phyloP scores from a whole-genome alignment of 2,888 invertebrate species.

The Lucinisca nassula region DNA sequence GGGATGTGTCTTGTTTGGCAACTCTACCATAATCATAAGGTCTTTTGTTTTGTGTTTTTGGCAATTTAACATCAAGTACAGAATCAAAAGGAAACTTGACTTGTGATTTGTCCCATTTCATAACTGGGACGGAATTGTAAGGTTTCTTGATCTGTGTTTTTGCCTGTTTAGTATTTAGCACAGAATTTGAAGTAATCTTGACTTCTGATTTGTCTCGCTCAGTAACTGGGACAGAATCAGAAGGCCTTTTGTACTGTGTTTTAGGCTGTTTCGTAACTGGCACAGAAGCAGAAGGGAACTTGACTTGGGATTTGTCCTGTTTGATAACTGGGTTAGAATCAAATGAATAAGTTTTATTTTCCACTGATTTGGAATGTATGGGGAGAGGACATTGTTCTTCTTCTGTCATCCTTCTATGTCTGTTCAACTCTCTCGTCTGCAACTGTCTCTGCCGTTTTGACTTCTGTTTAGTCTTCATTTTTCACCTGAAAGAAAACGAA shows the following conservation, averaged over 20 bases:
- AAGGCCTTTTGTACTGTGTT: neutral
- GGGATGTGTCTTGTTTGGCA: too few species aligned
- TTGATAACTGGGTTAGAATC: neutral
- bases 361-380: neutral
- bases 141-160: too few species aligned
- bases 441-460: neutral
- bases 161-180: too few species aligned
- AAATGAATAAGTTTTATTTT: too few species aligned
- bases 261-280: neutral
- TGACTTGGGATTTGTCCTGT: neutral
- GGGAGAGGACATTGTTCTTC: neutral
- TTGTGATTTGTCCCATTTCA: too few species aligned
- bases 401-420: neutral
- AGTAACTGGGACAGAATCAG: neutral
- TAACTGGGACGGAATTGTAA: too few species aligned
- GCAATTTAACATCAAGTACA: too few species aligned
- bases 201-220: neutral
- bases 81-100: too few species aligned
- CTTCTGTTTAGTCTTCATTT: neutral
- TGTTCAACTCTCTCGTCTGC: neutral
- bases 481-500: slow-evolving; percentile 4
- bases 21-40: too few species aligned
- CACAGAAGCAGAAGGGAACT: neutral
- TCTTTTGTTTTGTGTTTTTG: too few species aligned
- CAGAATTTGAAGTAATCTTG: neutral